Base-by-base conservation (phyloP, 2,797 vertebrate genomes). In the Loris lydekkerianus region DNA sequence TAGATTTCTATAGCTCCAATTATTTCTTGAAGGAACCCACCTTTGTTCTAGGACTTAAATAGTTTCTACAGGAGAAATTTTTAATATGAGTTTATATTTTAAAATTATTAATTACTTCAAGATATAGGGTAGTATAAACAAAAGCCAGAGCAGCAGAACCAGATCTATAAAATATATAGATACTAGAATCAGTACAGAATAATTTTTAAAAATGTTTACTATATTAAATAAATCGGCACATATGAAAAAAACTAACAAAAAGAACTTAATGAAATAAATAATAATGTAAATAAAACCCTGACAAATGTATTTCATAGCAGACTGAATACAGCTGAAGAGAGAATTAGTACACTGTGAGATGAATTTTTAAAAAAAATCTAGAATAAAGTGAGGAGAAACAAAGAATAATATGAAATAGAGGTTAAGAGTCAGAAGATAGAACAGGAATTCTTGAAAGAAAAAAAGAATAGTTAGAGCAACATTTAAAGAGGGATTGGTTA, bases 191-290 rank as follows among this genome's bases (percentile, higher is more conserved):
- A 21, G 43, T 27, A 49, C 49, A 61, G 18, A 49, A 17, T 49
- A 75, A 34, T 63, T 56, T 15, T 53, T 17, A 31, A 46, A 60
- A 76, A 15, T 40, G 18, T n/a, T 46, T 81, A 34, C 37, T 60
- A 25, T 92, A 49, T 10, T 76, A 73, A 49, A 86, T 27, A 70
- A 86, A 37, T 56, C 14, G 60, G 40, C 29, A 43, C 31, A 46
- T 87, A 25, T 75, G 23, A 88, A 87, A 80, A 87, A 29, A 73
- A n/a, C 56, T 40, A n/a, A n/a, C 25, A 49, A n/a, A 80, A 94
- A 94, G 3, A 80, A 43, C 7, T 29, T 63, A 60, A 58, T 58
- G 37, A 93, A 80, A 31, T 88, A 29, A 34, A 43, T 37, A 77
- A 31, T 58, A 29, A 86, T 46, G 81, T 67, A 86, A 58, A 75